A percentile compares a stretch with the other conserved stretches of the same genome.
phyloP scores from a whole-genome alignment of 2,113 vertebrate genomes.

The Gymnorhina tibicen region DNA sequence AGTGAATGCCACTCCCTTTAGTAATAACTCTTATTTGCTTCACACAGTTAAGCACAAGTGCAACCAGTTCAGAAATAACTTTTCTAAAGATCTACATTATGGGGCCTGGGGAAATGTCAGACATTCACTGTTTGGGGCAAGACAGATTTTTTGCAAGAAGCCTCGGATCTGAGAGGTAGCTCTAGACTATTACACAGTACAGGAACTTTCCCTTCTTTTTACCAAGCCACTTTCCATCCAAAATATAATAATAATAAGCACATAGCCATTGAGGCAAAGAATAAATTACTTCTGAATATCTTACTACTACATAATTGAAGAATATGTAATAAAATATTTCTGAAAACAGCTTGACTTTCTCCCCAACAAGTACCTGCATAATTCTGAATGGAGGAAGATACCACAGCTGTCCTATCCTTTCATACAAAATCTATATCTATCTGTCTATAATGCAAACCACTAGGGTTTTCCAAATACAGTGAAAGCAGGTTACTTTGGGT shows the following conservation, averaged over 20 bases:
- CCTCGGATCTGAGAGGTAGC: background rate
- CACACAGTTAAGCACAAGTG: background rate
- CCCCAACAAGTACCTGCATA: background rate
- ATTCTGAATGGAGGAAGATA: background rate
- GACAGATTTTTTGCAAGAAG: background rate
- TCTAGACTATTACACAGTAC: background rate
- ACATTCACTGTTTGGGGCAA: background rate
- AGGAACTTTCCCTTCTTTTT: background rate
- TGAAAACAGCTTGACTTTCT: background rate
- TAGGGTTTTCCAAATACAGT: background rate
- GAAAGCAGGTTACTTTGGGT: background rate
- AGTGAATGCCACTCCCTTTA: background rate
- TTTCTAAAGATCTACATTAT: background rate
- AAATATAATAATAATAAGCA: background rate
- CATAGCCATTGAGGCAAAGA: background rate
- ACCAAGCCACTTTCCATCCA: background rate
- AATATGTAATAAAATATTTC: background rate
- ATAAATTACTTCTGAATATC: background rate
- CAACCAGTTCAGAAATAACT: background rate
- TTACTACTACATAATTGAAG: background rate
- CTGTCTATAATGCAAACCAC: background rate
- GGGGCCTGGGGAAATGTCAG: fast-evolving
- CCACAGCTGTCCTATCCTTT: background rate
- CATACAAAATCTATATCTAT: background rate
- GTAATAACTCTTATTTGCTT: background rate